phyloP scores from a whole-genome alignment of 53 echinoderm and acorn worm genomes.

The Mesocentrotus franciscanus region DNA sequence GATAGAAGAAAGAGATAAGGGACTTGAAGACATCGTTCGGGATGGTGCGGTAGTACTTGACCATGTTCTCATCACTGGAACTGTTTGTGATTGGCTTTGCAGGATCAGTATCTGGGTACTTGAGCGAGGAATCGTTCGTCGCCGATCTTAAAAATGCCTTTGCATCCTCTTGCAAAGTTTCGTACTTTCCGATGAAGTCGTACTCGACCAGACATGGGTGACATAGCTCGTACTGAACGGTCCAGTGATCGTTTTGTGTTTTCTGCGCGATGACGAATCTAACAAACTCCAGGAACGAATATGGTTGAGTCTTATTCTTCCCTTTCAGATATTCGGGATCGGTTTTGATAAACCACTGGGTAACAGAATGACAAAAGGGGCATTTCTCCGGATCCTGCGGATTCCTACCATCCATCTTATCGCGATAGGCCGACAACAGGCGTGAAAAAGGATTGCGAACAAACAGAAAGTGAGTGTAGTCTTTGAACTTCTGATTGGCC shows the following conservation, averaged over 20 bases:
- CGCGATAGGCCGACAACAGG: conserved; percentile 46
- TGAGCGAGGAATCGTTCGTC: conserved; percentile 17
- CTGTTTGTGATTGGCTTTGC: conserved; percentile 3
- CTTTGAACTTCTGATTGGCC: conserved; percentile 18
- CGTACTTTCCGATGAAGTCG: conserved; percentile 65
- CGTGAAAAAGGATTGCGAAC: conserved; percentile 58
- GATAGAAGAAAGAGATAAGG: neutral
- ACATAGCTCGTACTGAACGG: conserved; percentile 45
- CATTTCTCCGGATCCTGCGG: neutral
- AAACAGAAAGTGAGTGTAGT: conserved; percentile 37
- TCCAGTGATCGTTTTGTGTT: conserved; percentile 46
- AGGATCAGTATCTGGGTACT: conserved; percentile 15
- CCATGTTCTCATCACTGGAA: conserved; percentile 32
- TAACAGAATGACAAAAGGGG: neutral
- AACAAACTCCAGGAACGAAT: conserved; percentile 32
- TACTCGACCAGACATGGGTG: conserved; percentile 32
- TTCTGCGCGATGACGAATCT: neutral
- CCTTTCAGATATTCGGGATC: neutral
- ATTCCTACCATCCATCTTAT: conserved; percentile 35
- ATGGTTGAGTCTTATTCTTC: neutral
- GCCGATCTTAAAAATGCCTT: neutral
- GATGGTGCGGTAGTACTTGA: conserved; percentile 3
- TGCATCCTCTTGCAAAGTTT: conserved; percentile 33
- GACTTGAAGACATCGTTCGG: neutral
- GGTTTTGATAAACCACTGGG: neutral